Conservation (phyloP, 2,888 invertebrate genomes). For the Orthosia cruda region DNA sequence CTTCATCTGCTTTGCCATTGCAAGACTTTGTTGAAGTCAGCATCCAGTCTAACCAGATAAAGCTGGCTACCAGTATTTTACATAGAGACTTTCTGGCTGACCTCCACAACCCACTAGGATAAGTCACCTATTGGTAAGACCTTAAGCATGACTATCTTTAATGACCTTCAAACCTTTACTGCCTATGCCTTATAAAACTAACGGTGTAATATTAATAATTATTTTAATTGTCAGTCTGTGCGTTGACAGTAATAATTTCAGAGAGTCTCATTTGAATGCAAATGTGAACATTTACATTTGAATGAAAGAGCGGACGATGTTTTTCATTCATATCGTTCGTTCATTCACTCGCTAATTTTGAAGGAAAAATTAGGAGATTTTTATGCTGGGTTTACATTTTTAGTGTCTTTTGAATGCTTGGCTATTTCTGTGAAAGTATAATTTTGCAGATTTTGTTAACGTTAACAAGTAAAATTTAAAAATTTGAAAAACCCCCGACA, state of each 20-base stretch:
- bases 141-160: too few relatives aligned
- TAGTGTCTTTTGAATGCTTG: constrained; percentile 9
- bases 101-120: too few relatives aligned
- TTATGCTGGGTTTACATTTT: constrained; percentile 8
- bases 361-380: constrained; percentile 40
- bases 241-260: constrained; percentile 69
- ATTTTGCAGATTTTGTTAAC: constrained; percentile 3
- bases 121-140: too few relatives aligned
- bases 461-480: not conserved
- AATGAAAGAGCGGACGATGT: constrained; percentile 76
- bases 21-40: too few relatives aligned
- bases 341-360: constrained; percentile 63
- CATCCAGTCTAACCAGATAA: too few relatives aligned
- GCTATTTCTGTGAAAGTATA: not conserved
- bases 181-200: constrained; percentile 6
- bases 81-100: too few relatives aligned
- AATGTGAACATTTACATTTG: constrained; percentile 83
- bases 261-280: constrained; percentile 76
- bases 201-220: constrained; percentile 45
- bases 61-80: too few relatives aligned
- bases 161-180: not conserved
- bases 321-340: constrained; percentile 67
- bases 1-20: too few relatives aligned
- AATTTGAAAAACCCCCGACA: too few relatives aligned
- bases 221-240: constrained; percentile 35